phyloP scores from a whole-genome alignment of 2,113 vertebrate species.

The Percina caprodes region DNA sequence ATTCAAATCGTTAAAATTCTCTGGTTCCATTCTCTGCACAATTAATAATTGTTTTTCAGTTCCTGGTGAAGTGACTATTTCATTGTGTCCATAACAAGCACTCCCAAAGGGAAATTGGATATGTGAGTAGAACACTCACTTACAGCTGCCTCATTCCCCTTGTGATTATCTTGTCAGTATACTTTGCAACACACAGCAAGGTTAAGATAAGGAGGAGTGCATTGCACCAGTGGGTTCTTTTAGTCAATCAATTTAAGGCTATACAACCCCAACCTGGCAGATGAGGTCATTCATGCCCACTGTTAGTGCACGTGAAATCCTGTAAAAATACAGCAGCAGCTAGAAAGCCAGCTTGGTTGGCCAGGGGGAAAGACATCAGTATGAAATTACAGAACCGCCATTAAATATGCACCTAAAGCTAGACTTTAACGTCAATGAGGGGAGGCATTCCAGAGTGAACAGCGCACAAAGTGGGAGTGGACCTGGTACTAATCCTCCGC shows the following conservation, averaged over 20 bases:
- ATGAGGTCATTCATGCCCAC: conserved; percentile 56
- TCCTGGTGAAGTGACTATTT: conserved; percentile 34
- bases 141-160: conserved; percentile 51
- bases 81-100: conserved; percentile 28
- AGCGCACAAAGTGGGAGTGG: conserved; percentile 14
- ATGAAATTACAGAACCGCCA: conserved; percentile 81
- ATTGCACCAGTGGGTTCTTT: conserved; percentile 59
- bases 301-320: conserved; percentile 46
- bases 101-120: conserved; percentile 41
- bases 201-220: conserved; percentile 46
- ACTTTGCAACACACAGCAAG: conserved; percentile 47
- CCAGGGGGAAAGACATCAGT: conserved; percentile 41
- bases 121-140: conserved; percentile 36
- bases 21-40: conserved; percentile 9
- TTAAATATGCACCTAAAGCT: conserved; percentile 76
- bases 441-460: conserved; percentile 41
- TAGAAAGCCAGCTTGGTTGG: conserved; percentile 19
- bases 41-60: conserved; percentile 16
- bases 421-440: conserved; percentile 44
- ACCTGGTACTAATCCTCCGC: conserved; percentile 43
- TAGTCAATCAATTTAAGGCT: conserved; percentile 57
- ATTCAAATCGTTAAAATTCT: not conserved
- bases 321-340: conserved; percentile 36
- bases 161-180: conserved; percentile 40
- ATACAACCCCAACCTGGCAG: conserved; percentile 38